These are phyloP conservation scores for Dicrurus megarhynchus DNA, from an alignment of 2,113 vertebrate genomes.

Conservation along the genomic window DNA sequence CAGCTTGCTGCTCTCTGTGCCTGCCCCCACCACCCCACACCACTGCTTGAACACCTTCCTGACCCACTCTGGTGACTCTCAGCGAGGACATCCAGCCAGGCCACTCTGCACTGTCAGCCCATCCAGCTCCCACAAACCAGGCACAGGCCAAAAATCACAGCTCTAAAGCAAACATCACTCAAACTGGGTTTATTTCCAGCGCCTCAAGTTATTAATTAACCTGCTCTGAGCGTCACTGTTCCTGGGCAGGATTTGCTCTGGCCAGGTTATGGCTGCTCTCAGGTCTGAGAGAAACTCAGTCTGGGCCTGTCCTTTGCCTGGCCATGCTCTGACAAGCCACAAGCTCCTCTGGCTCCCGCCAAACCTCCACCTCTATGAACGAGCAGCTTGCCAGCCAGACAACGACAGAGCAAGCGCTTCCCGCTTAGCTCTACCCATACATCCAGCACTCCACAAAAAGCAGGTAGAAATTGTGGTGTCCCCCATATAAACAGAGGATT, in stretches of 20 bases:
- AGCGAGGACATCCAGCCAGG: not conserved
- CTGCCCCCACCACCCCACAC: not conserved
- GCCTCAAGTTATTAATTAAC: not conserved
- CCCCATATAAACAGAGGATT: not conserved
- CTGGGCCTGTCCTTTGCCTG: not conserved
- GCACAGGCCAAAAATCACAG: not conserved
- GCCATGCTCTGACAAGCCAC: not conserved
- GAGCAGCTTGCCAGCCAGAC: not conserved
- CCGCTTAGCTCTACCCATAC: not conserved
- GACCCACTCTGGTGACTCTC: fast-evolving
- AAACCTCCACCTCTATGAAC: not conserved
- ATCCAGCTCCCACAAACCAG: not conserved
- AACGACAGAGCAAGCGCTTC: fast-evolving
- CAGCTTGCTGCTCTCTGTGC: not conserved
- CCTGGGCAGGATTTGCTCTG: not conserved
- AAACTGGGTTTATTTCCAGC: not conserved
- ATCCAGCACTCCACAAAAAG: not conserved
- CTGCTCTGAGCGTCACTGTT: not conserved
- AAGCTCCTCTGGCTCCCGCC: not conserved
- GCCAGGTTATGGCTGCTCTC: not conserved
- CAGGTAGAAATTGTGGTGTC: not conserved
- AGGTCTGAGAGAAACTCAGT: not conserved
- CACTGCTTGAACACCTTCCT: not conserved
- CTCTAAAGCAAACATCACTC: conserved; percentile 12
- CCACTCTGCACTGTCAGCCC: not conserved